phyloP scores from a whole-genome alignment of 92 coral and sea anemone species.

The Umimayanthus chanpuru region DNA sequence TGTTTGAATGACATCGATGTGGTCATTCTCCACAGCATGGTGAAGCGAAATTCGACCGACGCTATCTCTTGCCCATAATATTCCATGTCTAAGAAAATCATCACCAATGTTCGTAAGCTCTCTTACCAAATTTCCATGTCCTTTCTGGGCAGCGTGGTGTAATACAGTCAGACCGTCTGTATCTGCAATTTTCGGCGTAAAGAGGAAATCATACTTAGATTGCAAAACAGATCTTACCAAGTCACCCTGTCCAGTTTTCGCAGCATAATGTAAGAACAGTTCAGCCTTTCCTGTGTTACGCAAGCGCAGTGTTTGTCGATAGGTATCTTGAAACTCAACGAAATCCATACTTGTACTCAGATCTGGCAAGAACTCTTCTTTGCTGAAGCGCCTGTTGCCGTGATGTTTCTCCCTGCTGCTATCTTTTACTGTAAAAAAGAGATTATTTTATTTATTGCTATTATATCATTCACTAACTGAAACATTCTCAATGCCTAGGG shows the following conservation, averaged over 20 bases:
- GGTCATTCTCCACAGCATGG: slow-evolving; percentile 14
- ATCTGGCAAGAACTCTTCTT: not conserved
- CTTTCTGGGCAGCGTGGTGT: not conserved
- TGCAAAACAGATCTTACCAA: not conserved
- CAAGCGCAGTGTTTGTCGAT: not conserved
- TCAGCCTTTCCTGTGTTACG: not conserved
- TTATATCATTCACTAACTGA: too few relatives aligned
- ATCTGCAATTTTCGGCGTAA: not conserved
- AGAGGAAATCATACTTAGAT: too few relatives aligned
- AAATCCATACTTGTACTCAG: not conserved
- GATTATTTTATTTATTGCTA: too few relatives aligned
- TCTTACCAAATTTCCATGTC: not conserved
- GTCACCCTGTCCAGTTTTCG: not conserved
- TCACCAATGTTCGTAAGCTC: not conserved
- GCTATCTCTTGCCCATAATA: not conserved
- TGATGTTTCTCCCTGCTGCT: not conserved
- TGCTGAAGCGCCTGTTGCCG: not conserved
- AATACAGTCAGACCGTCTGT: not conserved
- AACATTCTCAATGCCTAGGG: not conserved
- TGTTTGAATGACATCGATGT: not conserved
- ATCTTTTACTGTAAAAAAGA: not conserved
- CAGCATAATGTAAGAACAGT: not conserved
- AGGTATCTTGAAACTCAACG: not conserved
- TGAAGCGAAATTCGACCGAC: not conserved
- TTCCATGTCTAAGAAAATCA: too few relatives aligned